phyloP scores from a whole-genome alignment of 2,113 vertebrate genomes.

The Dipodomys merriami region DNA sequence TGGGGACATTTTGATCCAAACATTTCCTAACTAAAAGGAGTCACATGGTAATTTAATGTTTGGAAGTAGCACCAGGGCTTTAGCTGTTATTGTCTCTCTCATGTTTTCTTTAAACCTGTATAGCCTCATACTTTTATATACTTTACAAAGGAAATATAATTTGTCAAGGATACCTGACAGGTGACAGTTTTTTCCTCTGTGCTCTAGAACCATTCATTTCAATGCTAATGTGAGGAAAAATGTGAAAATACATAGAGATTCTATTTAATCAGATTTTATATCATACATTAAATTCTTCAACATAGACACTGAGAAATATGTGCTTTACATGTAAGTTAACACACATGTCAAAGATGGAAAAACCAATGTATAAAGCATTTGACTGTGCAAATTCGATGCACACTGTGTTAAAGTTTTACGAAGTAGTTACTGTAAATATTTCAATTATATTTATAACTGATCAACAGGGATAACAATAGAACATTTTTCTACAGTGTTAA shows the following conservation, averaged over 20 bases:
- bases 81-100: background rate
- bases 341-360: background rate
- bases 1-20: background rate
- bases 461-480: background rate
- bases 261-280: background rate
- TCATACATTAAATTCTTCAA: conserved; percentile 4
- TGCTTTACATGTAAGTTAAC: background rate
- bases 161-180: background rate
- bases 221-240: conserved; percentile 16
- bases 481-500: background rate
- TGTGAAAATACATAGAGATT: conserved; percentile 19
- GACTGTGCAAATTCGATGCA: background rate
- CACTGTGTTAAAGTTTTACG: background rate
- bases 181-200: background rate
- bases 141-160: background rate
- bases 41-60: background rate
- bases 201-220: background rate
- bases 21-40: background rate
- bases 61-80: background rate
- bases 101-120: background rate
- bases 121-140: background rate
- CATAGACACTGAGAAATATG: background rate
- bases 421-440: background rate
- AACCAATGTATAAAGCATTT: background rate
- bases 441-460: background rate